Base-by-base conservation (phyloP, 2,113 vertebrate species). In the Xiphias gladius region DNA sequence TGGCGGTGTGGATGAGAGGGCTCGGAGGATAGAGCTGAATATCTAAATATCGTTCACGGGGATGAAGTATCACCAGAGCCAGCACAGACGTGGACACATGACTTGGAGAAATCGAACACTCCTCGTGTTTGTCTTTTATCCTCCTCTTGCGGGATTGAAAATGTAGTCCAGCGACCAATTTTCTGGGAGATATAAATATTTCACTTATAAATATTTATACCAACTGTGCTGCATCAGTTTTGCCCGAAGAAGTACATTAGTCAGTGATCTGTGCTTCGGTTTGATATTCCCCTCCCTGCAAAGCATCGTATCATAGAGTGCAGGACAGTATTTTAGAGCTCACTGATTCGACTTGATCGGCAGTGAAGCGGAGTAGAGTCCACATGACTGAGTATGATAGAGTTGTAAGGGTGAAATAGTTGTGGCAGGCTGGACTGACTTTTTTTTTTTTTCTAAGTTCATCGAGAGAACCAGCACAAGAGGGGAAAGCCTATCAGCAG, bases 151-250 rank as follows among this genome's bases (percentile, higher is more conserved):
- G 26, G 58, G 66, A 80, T 59, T 67, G 39, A 58, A 80, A 85
- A 91, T 85, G 64, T 80, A 80, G 80, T 78, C 74, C 85, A 88
- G 64, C 37, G 1, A 86, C 80, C 80, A 84, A 83, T 86, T 88
- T 82, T 28, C 79, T 77, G 30, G 8, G 43, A 88, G 78, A 83
- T 90, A 83, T 87, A 86, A 91, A 91, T 87, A 90, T 86, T 89
- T 86, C 83, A 84, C 86, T 89, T 79, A 90, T 90, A 85, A 86
- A 91, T 92, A 91, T 91, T 89, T 89, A 90, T 90, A 79, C 48
- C 50, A 66, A 83, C 75, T 73, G 66, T 82, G 85, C 78, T 14
- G 89, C 86, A 72, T 87, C 57, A 13, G 76, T 83, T 86, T 83
- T 64, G 86, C 88, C 83, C 74, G 63, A 50, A 82, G 86, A 88